Percentiles rank a stretch among this genome's conserved stretches.
Evolutionary conservation across 2,113 vertebrate genomes (phyloP).

Genomic region (Xenopus borealis): DNA sequence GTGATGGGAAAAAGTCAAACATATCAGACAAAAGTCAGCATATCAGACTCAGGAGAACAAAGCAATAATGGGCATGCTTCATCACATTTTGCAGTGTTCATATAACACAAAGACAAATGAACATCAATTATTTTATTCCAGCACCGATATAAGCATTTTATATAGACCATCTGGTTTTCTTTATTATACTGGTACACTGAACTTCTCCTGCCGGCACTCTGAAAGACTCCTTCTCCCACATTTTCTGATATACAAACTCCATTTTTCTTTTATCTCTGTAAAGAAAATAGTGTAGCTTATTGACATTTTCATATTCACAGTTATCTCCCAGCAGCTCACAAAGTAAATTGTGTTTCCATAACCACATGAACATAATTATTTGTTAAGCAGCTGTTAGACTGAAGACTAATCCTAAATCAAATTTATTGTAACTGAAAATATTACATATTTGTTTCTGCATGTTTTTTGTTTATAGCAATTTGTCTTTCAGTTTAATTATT

Average conservation of each 20-base stretch:
- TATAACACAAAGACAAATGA: too few relatives aligned
- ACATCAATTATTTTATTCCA: too few relatives aligned
- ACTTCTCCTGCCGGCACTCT: too few relatives aligned
- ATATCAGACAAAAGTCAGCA: too few relatives aligned
- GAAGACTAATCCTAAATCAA: slow-evolving; percentile 22
- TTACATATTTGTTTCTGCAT: not conserved
- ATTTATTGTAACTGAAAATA: slow-evolving; percentile 32
- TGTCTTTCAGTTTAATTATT: not conserved
- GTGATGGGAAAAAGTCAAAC: too few relatives aligned
- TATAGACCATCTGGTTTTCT: too few relatives aligned
- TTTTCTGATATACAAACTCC: not conserved
- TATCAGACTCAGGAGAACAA: too few relatives aligned
- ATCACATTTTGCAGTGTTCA: too few relatives aligned
- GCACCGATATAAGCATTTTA: too few relatives aligned
- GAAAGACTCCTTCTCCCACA: too few relatives aligned
- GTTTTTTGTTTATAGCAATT: slow-evolving; percentile 14
- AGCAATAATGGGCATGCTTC: too few relatives aligned
- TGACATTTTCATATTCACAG: not conserved
- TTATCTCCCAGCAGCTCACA: not conserved
- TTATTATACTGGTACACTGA: too few relatives aligned
- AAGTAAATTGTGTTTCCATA: slow-evolving; percentile 16
- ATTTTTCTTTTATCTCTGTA: slow-evolving; percentile 1
- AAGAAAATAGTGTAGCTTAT: not conserved
- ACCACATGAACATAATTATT: slow-evolving; percentile 12
- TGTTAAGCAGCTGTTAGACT: slow-evolving; percentile 17